phyloP scores from a whole-genome alignment of 1,140 invertebrate species.

The Hyphantria cunea region DNA sequence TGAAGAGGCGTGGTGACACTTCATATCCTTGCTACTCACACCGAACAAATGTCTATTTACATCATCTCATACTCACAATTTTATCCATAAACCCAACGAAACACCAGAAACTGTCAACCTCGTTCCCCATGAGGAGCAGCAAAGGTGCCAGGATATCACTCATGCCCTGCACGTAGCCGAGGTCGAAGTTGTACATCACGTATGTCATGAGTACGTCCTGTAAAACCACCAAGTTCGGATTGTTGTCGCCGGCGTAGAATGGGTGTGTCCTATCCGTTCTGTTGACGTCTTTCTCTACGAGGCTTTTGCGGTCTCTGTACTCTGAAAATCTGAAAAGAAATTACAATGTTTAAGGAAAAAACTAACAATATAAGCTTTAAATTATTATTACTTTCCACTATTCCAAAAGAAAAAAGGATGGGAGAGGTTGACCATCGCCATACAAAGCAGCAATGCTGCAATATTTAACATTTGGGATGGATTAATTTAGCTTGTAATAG shows the following conservation, averaged over 20 bases:
- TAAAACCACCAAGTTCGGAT: slow-evolving; percentile 92
- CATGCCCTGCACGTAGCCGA: slow-evolving; percentile 98
- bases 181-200: slow-evolving; percentile 99
- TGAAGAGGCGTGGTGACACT: too few relatives aligned
- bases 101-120: slow-evolving; percentile 99
- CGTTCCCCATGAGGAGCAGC: slow-evolving; percentile 93
- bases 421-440: too few relatives aligned
- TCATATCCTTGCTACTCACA: too few relatives aligned
- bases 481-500: too few relatives aligned
- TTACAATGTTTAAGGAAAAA: too few relatives aligned
- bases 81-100: slow-evolving; percentile 99
- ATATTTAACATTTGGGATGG: too few relatives aligned
- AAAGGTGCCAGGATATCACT: slow-evolving; percentile 97
- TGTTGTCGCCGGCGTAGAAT: slow-evolving; percentile 96
- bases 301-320: slow-evolving; percentile 94
- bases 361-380: too few relatives aligned
- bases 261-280: slow-evolving; percentile 96
- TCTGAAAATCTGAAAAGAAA: slow-evolving; percentile 87
- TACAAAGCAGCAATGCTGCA: too few relatives aligned
- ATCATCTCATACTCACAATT: slow-evolving; percentile 92
- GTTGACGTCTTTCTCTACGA: slow-evolving; percentile 99
- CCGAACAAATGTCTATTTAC: too few relatives aligned
- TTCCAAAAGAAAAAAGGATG: too few relatives aligned
- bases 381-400: too few relatives aligned
- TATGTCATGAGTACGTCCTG: slow-evolving; percentile 99